phyloP scores from a whole-genome alignment of 92 coral and sea anemone genomes.

The Parazoanthus atlanticus region DNA sequence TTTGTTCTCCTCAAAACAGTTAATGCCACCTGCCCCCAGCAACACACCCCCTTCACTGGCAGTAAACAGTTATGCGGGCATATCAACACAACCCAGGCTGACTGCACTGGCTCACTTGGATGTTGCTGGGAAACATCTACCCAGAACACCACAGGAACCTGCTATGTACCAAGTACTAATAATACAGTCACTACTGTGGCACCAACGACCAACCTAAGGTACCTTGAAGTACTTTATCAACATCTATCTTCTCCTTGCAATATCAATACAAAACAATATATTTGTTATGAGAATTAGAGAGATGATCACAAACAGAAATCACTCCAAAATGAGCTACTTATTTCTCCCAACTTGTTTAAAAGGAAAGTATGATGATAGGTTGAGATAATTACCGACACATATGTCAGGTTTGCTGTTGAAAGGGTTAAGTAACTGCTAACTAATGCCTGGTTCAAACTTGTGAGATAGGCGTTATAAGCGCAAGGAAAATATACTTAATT shows the following conservation, averaged over 20 bases:
- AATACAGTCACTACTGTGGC: neutral
- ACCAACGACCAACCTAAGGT: neutral
- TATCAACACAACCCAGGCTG: constrained; percentile 17
- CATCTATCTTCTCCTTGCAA: neutral
- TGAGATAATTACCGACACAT: no score
- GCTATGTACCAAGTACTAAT: neutral
- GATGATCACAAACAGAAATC: no score
- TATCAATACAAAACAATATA: neutral
- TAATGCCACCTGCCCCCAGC: neutral
- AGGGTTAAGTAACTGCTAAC: neutral
- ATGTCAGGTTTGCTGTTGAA: no score
- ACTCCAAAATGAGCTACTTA: no score
- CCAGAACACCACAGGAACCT: neutral
- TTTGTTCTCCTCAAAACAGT: no score
- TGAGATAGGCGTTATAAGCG: neutral
- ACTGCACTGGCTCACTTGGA: neutral
- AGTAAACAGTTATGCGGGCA: neutral
- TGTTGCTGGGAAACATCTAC: constrained; percentile 31
- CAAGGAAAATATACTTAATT: no score
- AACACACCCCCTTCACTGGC: neutral
- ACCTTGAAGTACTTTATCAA: neutral
- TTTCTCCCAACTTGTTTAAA: no score
- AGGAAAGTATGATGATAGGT: no score
- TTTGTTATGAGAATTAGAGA: no score
- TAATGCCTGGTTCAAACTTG: no score